These are phyloP conservation scores for Notospermus geniculatus DNA, from an alignment of 1,140 invertebrate species.

Conservation along the genomic window DNA sequence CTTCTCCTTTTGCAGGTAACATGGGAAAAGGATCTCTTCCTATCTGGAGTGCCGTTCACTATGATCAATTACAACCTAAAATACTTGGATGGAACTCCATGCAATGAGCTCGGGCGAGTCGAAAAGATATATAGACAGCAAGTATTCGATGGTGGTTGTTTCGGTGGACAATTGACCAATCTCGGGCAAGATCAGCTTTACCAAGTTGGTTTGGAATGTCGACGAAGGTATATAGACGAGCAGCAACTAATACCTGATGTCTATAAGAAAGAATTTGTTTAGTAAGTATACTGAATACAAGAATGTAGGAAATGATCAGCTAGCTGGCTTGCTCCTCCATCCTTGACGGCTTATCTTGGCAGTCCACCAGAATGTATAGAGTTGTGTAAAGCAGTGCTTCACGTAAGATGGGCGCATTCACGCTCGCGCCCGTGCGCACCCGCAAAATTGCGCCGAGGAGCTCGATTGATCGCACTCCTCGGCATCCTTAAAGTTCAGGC, in stretches of 20 bases:
- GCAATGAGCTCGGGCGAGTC: not conserved
- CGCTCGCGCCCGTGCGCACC: too few relatives aligned
- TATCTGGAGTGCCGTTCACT: conserved; percentile 9
- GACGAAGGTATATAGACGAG: conserved; percentile 28
- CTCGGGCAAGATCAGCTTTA: conserved; percentile 39
- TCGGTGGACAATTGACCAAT: conserved; percentile 29
- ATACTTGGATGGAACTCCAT: conserved; percentile 12
- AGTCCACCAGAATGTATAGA: too few relatives aligned
- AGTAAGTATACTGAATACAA: conserved; percentile 23
- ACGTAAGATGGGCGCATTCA: too few relatives aligned
- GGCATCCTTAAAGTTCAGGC: too few relatives aligned
- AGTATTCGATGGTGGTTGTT: conserved; percentile 22
- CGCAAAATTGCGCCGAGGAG: too few relatives aligned
- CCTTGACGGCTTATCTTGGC: too few relatives aligned
- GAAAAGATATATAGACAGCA: conserved; percentile 11
- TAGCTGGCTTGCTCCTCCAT: too few relatives aligned
- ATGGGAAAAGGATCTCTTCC: conserved; percentile 11
- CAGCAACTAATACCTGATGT: conserved; percentile 18
- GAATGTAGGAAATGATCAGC: conserved; percentile 3
- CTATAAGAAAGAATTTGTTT: conserved; percentile 23
- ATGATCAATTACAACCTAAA: conserved; percentile 11
- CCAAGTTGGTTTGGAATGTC: conserved; percentile 24
- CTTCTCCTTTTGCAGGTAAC: conserved; percentile 11
- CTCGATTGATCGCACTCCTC: too few relatives aligned
- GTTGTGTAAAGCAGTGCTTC: too few relatives aligned